Evolutionary conservation across 1,140 invertebrate genomes (phyloP), one percentile per base, ranked within the genome.

Genomic region (Calycopis cecrops): DNA sequence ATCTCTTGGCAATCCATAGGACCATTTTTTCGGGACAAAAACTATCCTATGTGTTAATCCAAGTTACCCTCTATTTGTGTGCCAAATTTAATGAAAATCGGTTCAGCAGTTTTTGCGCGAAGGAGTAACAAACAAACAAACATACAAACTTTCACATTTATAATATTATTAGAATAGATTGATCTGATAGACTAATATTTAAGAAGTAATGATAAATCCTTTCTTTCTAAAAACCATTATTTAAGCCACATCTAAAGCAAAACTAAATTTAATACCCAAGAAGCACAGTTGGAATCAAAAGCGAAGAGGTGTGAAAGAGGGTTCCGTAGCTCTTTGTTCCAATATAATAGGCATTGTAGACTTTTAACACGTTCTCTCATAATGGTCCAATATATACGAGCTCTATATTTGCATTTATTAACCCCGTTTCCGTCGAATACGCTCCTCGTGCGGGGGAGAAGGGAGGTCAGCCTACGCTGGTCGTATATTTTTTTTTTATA

Each of bases 271-370:
- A 35, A 18, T 40, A 57, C 42, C 54, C 53, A 52, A 35, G 52
- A 40, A 63, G 42, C 44, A 28, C 44, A 62, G 59, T 53, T 51
- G 55, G 44, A 64, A 64, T 64, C 55, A 64, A 69, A 67, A 69
- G 62, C 52, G 18, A 35, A 60, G 64, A 73, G 71, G 71, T 71
- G 71, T 73, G 59, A 71, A 73, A 61, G 69, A 71, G 66, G 68
- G 68, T 63, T 60, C 65, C 50, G 55, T 57, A 56, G 33, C 17
- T 64, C 63, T 73, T 71, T 73, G 65, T 71, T 53, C 55, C 51
- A 12, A 59, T 57, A 73, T 68, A 73, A 73, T 72, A 71, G 65
- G 66, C 61, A 67, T 71, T 73, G 65, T 71, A 57, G 56, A 64
- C 49, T 67, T 63, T 66, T 73, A 70, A 67, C 71, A 73, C 71